Percentiles rank a stretch among this genome's conserved stretches.
Conservation (phyloP, 1,140 invertebrate genomes). For the Holcopasites calliopsidis region DNA sequence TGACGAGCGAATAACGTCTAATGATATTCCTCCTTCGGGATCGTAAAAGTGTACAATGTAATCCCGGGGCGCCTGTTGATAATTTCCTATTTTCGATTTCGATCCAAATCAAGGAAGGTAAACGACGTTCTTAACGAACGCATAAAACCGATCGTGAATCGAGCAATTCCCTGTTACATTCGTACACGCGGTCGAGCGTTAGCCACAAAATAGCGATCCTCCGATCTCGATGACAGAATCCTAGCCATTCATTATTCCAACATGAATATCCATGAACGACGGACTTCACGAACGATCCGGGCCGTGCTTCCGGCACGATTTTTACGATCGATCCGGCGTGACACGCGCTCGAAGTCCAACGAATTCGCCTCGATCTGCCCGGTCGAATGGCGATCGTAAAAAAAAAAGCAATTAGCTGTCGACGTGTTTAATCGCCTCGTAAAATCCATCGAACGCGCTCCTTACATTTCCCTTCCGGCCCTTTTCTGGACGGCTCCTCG, state of each 20-base stretch:
- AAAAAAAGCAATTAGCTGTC: conserved; percentile 70
- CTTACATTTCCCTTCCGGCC: background rate
- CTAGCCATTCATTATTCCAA: conserved; percentile 34
- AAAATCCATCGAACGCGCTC: conserved; percentile 53
- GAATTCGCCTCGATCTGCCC: background rate
- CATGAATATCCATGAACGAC: conserved; percentile 6
- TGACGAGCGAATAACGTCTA: background rate
- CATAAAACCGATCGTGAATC: conserved; percentile 18
- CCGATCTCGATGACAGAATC: no score
- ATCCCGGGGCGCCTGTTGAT: background rate
- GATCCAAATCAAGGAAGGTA: conserved; percentile 7
- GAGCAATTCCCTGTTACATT: background rate
- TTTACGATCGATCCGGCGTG: conserved; percentile 40
- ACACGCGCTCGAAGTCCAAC: conserved; percentile 27
- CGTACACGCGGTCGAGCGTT: no score
- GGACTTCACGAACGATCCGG: background rate
- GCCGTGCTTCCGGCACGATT: conserved; percentile 27
- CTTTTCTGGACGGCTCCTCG: background rate
- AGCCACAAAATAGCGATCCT: conserved; percentile 18
- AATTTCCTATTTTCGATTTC: conserved; percentile 12
- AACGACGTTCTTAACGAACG: conserved; percentile 27
- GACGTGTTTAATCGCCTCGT: conserved; percentile 67
- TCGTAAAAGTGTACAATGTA: conserved; percentile 36
- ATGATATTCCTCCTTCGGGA: background rate
- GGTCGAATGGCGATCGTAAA: conserved; percentile 42